A percentile compares a stretch with the other conserved stretches of the same genome.
These are phyloP conservation scores for Capreolus pygargus DNA, from an alignment of 2,113 vertebrate species.

Conservation along the genomic window DNA sequence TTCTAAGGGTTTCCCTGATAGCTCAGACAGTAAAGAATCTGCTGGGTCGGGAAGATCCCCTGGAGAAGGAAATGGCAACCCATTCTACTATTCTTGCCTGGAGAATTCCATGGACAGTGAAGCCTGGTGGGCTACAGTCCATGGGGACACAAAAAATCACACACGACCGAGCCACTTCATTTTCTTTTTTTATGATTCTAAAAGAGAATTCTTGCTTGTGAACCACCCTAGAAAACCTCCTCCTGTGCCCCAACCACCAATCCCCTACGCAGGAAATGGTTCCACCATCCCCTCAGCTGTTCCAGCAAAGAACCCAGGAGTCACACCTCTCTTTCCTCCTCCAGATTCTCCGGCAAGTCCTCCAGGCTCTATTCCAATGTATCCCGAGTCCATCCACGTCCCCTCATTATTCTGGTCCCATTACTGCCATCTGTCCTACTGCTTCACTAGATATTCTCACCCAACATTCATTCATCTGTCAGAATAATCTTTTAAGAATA, in stretches of 20 bases:
- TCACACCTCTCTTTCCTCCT: not conserved
- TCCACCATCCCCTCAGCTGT: not conserved
- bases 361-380: not conserved
- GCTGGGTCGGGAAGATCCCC: not conserved
- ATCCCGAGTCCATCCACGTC: fast-evolving
- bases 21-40: not conserved
- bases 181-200: not conserved
- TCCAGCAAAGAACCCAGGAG: not conserved
- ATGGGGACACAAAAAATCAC: not conserved
- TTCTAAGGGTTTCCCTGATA: not conserved
- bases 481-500: not conserved
- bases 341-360: not conserved
- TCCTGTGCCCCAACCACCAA: not conserved
- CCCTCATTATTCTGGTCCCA: not conserved
- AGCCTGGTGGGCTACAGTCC: not conserved
- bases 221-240: not conserved
- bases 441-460: fast-evolving
- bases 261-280: not conserved
- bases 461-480: not conserved
- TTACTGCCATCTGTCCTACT: not conserved
- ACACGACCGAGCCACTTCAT: not conserved
- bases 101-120: not conserved
- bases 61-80: not conserved
- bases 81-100: not conserved
- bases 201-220: not conserved